Evolutionary conservation across 2,113 vertebrate species (phyloP).

Genomic region (Callaeas wilsoni): DNA sequence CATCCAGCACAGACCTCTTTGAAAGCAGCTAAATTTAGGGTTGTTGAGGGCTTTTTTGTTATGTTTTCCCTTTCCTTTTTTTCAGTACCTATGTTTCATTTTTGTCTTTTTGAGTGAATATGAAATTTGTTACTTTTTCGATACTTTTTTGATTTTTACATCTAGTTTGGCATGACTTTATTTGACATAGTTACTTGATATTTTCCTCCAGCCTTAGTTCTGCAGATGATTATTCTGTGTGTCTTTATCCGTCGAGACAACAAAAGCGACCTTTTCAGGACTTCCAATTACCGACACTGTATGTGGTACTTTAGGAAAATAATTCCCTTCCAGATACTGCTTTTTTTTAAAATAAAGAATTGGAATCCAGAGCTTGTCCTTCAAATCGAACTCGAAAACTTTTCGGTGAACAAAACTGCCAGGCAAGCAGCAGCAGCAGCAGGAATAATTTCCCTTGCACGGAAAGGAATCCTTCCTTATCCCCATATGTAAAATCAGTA

Average conservation of each 20-base stretch:
- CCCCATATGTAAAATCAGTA: background rate
- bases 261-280: constrained; percentile 30
- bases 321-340: background rate
- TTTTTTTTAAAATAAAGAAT: background rate
- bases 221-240: background rate
- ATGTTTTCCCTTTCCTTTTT: background rate
- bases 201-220: background rate
- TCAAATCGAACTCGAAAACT: background rate
- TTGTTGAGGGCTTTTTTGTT: background rate
- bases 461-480: background rate
- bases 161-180: background rate
- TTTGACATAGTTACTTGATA: background rate
- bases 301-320: constrained; percentile 38
- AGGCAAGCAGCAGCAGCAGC: background rate
- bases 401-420: background rate
- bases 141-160: background rate
- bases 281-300: constrained; percentile 20
- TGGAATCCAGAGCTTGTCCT: background rate
- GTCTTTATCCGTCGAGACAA: constrained; percentile 8
- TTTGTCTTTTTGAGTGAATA: background rate
- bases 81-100: background rate
- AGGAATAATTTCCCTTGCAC: background rate
- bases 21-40: constrained; percentile 39
- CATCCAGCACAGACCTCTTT: constrained; percentile 31
- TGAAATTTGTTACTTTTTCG: background rate